Conservation (phyloP, 2,888 invertebrate species). For the Melanchra persicariae region DNA sequence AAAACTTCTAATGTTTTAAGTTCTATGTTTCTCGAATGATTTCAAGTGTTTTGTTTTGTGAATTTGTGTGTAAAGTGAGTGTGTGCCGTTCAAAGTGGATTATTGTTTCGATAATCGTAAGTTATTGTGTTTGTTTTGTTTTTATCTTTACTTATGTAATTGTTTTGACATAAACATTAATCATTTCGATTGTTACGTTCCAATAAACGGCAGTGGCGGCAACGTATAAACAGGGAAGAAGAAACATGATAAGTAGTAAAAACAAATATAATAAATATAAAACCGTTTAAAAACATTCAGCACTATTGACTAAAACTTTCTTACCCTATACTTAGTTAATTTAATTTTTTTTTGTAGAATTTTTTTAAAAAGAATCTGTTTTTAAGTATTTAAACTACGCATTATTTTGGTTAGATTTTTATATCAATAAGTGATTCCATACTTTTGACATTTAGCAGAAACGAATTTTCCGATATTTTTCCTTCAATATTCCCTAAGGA, state of each 20-base stretch:
- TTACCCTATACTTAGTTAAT: too few species aligned
- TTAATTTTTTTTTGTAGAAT: too few species aligned
- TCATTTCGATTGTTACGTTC: constrained; percentile 7
- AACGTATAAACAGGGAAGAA: background rate
- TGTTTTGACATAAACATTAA: constrained; percentile 9
- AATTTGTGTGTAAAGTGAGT: constrained; percentile 49
- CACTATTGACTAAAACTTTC: background rate
- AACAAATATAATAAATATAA: background rate
- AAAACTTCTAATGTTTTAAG: constrained; percentile 47
- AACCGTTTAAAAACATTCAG: background rate
- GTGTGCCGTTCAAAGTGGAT: constrained; percentile 55
- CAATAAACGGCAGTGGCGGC: background rate
- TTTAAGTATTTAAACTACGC: too few species aligned
- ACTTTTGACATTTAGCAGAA: too few species aligned
- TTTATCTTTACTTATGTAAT: constrained; percentile 29
- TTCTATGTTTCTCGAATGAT: constrained; percentile 31
- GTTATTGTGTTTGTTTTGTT: constrained; percentile 38
- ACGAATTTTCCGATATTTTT: background rate
- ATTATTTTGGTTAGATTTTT: too few species aligned
- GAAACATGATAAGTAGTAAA: background rate
- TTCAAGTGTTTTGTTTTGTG: constrained; percentile 55
- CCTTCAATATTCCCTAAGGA: background rate
- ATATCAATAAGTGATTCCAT: too few species aligned
- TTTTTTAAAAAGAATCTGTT: too few species aligned
- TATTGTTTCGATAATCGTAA: constrained; percentile 47